phyloP scores from a whole-genome alignment of 2,113 vertebrate genomes.

The Hippocampus mohnikei region DNA sequence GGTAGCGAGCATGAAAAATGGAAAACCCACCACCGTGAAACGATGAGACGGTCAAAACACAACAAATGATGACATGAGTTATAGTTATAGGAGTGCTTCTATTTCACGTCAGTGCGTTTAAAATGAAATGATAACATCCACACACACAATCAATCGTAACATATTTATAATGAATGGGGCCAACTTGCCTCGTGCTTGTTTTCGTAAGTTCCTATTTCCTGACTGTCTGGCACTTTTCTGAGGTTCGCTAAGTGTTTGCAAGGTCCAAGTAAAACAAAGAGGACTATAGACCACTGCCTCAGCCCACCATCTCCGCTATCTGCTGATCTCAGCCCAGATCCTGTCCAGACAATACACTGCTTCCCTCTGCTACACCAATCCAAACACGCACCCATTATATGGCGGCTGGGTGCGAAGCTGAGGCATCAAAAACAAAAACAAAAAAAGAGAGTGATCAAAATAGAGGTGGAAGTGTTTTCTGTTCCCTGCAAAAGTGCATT shows the following conservation, averaged over 20 bases:
- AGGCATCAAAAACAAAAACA: conserved; percentile 37
- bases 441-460: conserved; percentile 34
- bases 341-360: conserved; percentile 75
- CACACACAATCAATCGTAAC: conserved; percentile 42
- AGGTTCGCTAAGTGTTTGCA: conserved; percentile 57
- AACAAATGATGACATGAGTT: conserved; percentile 4
- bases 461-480: conserved; percentile 2
- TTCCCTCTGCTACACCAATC: conserved; percentile 67
- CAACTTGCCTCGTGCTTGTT: conserved; percentile 55
- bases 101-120: conserved; percentile 16
- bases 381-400: conserved; percentile 65
- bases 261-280: conserved; percentile 73
- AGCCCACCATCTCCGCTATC: conserved; percentile 56
- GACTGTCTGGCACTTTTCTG: conserved; percentile 57
- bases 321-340: conserved; percentile 70
- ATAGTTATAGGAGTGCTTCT: conserved; percentile 6
- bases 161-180: conserved; percentile 50
- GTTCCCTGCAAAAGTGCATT: too few relatives aligned
- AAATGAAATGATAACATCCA: conserved; percentile 43
- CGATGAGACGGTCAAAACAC: neutral
- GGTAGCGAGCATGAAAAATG: neutral
- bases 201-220: conserved; percentile 66
- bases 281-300: conserved; percentile 57
- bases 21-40: conserved; percentile 1
- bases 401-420: conserved; percentile 35